Conservation (phyloP, 2,888 invertebrate genomes). For the Cylloceria caligata region DNA sequence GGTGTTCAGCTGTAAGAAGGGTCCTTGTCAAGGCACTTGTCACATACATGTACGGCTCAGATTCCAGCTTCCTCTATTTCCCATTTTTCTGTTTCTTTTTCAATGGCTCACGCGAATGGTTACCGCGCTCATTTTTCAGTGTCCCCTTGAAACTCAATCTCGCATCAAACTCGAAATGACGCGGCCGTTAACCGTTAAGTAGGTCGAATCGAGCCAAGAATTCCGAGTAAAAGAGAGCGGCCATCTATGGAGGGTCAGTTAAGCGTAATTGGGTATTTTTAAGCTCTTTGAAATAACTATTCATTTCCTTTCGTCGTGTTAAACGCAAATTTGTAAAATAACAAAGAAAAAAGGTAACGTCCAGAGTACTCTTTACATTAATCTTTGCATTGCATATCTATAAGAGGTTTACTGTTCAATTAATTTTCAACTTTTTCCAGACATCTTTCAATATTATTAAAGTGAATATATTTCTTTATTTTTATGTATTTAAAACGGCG, state of each 20-base stretch:
- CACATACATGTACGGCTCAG: conserved; percentile 14
- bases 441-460: neutral
- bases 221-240: conserved; percentile 4
- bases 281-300: conserved; percentile 48
- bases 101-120: conserved; percentile 18
- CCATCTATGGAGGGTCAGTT: conserved; percentile 38
- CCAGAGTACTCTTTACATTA: no score
- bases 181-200: conserved; percentile 59
- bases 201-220: conserved; percentile 51
- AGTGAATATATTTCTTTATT: neutral
- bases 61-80: conserved; percentile 9
- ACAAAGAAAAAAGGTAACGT: neutral
- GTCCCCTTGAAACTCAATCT: conserved; percentile 62
- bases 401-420: no score
- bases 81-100: conserved; percentile 4
- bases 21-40: conserved; percentile 23
- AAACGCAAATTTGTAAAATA: neutral
- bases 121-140: conserved; percentile 60
- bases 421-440: neutral
- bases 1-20: conserved; percentile 12
- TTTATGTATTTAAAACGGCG: neutral
- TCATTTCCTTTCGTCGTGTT: conserved; percentile 24
- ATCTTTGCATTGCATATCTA: neutral
- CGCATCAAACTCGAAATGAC: conserved; percentile 54
- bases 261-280: conserved; percentile 70